phyloP scores from a whole-genome alignment of 2,797 vertebrate genomes.

The Caiman crocodilus region DNA sequence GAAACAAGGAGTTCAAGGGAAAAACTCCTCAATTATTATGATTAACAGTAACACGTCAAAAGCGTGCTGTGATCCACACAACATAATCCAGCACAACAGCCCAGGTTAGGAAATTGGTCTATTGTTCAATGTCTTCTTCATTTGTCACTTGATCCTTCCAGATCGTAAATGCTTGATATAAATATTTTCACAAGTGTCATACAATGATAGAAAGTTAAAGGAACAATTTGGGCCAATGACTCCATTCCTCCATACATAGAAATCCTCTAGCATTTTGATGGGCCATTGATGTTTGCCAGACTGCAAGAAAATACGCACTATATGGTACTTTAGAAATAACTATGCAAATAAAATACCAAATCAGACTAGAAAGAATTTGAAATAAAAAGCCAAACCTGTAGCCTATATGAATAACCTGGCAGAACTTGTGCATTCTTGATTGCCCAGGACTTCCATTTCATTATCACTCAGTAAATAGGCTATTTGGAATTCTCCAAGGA shows the following conservation, averaged over 20 bases:
- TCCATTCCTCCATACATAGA: background rate
- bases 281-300: background rate
- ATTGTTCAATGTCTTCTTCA: background rate
- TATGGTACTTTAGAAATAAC: background rate
- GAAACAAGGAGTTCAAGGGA: background rate
- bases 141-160: background rate
- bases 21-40: background rate
- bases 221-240: background rate
- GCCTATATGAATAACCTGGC: accelerated
- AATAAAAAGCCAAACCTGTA: background rate
- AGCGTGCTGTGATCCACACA: background rate
- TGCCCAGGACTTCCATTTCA: background rate
- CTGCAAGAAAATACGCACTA: background rate
- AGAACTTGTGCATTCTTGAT: background rate
- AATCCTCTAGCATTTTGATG: background rate
- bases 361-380: background rate
- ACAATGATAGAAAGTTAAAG: background rate
- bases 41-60: background rate
- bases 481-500: background rate
- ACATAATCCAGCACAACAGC: background rate
- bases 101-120: background rate
- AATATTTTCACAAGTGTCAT: background rate
- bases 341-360: background rate
- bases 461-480: background rate
- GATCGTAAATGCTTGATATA: background rate